Percentiles rank a stretch among this genome's conserved stretches.
These are phyloP conservation scores for Protaetia brevitarsis DNA, from an alignment of 1,140 invertebrate species.

Conservation along the genomic window DNA sequence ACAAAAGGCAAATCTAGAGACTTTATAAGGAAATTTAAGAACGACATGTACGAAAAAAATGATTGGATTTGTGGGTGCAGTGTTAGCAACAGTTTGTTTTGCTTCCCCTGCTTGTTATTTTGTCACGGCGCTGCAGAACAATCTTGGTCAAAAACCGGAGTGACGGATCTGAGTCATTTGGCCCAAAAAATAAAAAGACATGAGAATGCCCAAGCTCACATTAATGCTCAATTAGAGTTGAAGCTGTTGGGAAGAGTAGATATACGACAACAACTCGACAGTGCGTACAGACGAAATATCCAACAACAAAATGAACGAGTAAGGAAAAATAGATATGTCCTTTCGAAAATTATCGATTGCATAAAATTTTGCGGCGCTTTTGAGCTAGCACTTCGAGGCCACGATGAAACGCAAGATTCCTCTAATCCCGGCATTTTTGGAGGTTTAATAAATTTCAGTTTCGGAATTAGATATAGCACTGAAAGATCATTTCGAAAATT, in stretches of 20 bases:
- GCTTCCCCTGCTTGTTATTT: slow-evolving; percentile 34
- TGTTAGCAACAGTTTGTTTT: slow-evolving; percentile 28
- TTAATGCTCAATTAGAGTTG: slow-evolving; percentile 39
- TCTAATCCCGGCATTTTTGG: slow-evolving; percentile 31
- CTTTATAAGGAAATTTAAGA: too few species aligned
- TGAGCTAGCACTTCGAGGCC: neutral
- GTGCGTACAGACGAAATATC: neutral
- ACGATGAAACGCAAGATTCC: slow-evolving; percentile 29
- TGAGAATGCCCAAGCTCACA: slow-evolving; percentile 15
- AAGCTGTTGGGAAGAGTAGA: neutral
- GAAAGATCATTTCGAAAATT: slow-evolving; percentile 37
- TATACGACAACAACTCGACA: neutral
- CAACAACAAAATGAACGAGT: neutral
- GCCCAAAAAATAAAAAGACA: slow-evolving; percentile 32
- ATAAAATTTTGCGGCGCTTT: neutral
- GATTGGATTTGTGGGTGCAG: slow-evolving; percentile 34
- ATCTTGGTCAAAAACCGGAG: slow-evolving; percentile 28
- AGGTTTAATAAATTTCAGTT: slow-evolving; percentile 32
- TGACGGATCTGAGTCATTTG: slow-evolving; percentile 30
- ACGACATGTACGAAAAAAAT: slow-evolving; percentile 30
- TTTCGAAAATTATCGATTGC: neutral
- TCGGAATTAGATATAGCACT: slow-evolving; percentile 36
- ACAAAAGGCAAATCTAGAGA: too few species aligned
- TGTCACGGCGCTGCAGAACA: slow-evolving; percentile 28
- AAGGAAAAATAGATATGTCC: neutral